phyloP scores from a whole-genome alignment of 2,888 invertebrate genomes.

The Agrochola circellaris region DNA sequence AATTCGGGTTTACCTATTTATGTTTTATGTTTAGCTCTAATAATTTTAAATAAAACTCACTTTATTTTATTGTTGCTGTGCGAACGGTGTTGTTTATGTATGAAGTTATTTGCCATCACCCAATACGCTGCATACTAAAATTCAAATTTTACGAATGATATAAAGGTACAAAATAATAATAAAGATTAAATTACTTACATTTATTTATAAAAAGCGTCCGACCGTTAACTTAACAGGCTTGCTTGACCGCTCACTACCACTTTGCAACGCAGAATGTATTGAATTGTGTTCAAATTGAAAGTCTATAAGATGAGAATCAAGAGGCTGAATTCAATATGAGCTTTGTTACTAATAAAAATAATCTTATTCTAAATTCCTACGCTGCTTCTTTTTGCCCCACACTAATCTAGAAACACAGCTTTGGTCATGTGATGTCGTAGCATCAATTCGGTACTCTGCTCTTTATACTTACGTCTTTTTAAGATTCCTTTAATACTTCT shows the following conservation, averaged over 20 bases:
- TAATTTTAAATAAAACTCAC: no score
- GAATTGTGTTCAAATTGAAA: conserved; percentile 4
- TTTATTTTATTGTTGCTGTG: background rate
- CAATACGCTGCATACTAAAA: background rate
- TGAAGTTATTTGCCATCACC: background rate
- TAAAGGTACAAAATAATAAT: background rate
- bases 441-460: no score
- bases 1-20: no score
- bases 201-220: conserved; percentile 4
- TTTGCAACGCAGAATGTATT: conserved; percentile 29
- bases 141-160: background rate
- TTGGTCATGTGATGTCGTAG: no score
- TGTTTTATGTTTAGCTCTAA: no score
- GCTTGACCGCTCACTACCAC: conserved; percentile 29
- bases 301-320: background rate
- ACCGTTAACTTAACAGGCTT: conserved; percentile 13
- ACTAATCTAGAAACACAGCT: no score
- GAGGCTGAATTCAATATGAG: background rate
- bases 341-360: no score
- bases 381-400: no score
- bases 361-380: no score
- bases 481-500: no score
- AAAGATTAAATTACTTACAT: conserved; percentile 18
- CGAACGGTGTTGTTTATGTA: background rate
- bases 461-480: no score